phyloP scores from a whole-genome alignment of 2,113 vertebrate genomes.

The Brachyhypopomus gauderio region DNA sequence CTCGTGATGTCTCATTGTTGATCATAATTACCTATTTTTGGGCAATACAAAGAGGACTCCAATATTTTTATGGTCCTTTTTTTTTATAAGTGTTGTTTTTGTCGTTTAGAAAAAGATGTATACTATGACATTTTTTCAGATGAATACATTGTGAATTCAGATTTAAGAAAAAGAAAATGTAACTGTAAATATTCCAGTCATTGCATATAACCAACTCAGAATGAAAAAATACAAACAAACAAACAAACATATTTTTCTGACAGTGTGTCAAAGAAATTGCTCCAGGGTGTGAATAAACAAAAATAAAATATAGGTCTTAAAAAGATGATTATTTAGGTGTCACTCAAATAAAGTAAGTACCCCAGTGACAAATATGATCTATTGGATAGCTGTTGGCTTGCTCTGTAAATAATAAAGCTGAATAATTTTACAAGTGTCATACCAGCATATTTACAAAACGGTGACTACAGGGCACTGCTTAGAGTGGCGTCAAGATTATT shows the following conservation, averaged over 20 bases:
- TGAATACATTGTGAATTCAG: conserved; percentile 88
- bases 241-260: conserved; percentile 97
- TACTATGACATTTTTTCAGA: conserved; percentile 85
- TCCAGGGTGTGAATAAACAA: conserved; percentile 74
- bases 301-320: conserved; percentile 69
- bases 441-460: conserved; percentile 84
- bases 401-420: conserved; percentile 79
- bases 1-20: conserved; percentile 87
- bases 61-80: conserved; percentile 92
- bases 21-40: conserved; percentile 96
- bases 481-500: neutral
- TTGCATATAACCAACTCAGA: conserved; percentile 93
- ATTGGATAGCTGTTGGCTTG: conserved; percentile 65
- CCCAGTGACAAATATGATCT: conserved; percentile 66
- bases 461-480: conserved; percentile 46
- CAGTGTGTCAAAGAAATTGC: conserved; percentile 84
- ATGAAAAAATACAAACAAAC: conserved; percentile 38
- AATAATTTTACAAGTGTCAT: conserved; percentile 80
- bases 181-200: conserved; percentile 99
- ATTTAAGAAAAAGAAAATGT: conserved; percentile 80
- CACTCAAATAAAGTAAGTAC: conserved; percentile 73
- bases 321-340: conserved; percentile 67
- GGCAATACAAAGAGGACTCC: conserved; percentile 99
- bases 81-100: conserved; percentile 98
- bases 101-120: conserved; percentile 82